Base-by-base conservation (phyloP, 2,888 invertebrate genomes). In the Dryadula phaetusa region DNA sequence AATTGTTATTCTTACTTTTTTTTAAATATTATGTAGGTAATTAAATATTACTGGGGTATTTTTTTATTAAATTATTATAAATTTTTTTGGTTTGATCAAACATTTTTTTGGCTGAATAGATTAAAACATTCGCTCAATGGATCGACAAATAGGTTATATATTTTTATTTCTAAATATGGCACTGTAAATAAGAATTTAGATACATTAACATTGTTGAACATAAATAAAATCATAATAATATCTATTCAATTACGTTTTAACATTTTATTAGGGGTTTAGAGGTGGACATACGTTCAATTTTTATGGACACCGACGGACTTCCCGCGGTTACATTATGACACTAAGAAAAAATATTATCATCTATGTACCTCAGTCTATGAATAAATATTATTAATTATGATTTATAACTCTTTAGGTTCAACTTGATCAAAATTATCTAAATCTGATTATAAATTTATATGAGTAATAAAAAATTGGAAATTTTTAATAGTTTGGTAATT, bases 231-330 rank as follows among this genome's bases (percentile, higher is more conserved):
- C 64, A 64, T 62, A 66, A 62, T 69, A 54, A 70, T 64, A 66
- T 64, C 73, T 75, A 78, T 79, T 80, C 77, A 80, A 81, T 81
- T 78, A 78, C 73, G 66, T 73, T 74, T 71, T 69, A 75, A 74
- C 67, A 70, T 75, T 75, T 77, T 77, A 74, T 78, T 76, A 76
- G 75, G 70, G 66, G 74, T 74, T 78, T 76, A 77, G 71, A 68
- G 62, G 58, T 60, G 66, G 62, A 66, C 72, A 62, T 73, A 74
- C 69, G 74, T 75, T 70, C 66, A 70, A 71, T 69, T 76, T 79
- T 78, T 78, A 79, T 76, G 74, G 62, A 70, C 71, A 60, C 61
- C 70, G 70, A 76, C 71, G 76, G 78, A 73, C 74, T 62, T 79
- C 82, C 81, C 77, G 82, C 70, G 76, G 81, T 72, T 77, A 71